A percentile compares a stretch with the other conserved stretches of the same genome.
Evolutionary conservation across 2,797 vertebrate species (phyloP).

Genomic region (Sebastes steindachneri): DNA sequence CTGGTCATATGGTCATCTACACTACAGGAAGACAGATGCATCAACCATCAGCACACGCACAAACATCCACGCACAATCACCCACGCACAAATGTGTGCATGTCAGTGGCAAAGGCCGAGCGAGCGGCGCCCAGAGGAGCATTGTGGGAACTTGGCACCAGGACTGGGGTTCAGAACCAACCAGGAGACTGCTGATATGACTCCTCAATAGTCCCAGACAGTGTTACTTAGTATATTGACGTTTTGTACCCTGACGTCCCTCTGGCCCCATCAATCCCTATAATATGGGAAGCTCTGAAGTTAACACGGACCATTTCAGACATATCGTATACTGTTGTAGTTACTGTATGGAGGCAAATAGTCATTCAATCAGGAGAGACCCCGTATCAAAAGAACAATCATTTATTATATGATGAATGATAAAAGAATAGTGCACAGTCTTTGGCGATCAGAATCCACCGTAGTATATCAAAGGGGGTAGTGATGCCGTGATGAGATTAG

Average conservation of each 20-base stretch:
- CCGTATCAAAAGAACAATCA: too few relatives aligned
- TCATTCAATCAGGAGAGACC: too few relatives aligned
- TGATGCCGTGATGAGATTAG: too few relatives aligned
- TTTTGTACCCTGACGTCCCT: not conserved
- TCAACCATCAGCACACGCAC: not conserved
- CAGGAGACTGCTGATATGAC: not conserved
- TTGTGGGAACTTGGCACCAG: conserved; percentile 30
- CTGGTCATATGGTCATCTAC: conserved; percentile 3
- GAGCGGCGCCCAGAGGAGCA: conserved; percentile 1
- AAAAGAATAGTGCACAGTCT: too few relatives aligned
- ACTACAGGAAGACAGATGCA: conserved; percentile 30
- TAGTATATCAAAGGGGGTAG: too few relatives aligned
- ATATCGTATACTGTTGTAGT: too few relatives aligned
- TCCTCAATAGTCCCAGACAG: conserved; percentile 2
- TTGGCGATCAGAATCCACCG: too few relatives aligned
- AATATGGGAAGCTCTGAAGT: not conserved
- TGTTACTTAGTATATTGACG: not conserved
- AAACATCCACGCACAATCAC: not conserved
- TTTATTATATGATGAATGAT: too few relatives aligned
- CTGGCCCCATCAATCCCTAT: not conserved
- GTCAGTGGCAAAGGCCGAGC: not conserved
- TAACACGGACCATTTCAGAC: not conserved
- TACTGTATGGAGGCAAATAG: too few relatives aligned
- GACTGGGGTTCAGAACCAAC: not conserved
- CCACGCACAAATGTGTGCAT: not conserved